phyloP scores from a whole-genome alignment of 2,113 vertebrate genomes.

The Cathartes aura region DNA sequence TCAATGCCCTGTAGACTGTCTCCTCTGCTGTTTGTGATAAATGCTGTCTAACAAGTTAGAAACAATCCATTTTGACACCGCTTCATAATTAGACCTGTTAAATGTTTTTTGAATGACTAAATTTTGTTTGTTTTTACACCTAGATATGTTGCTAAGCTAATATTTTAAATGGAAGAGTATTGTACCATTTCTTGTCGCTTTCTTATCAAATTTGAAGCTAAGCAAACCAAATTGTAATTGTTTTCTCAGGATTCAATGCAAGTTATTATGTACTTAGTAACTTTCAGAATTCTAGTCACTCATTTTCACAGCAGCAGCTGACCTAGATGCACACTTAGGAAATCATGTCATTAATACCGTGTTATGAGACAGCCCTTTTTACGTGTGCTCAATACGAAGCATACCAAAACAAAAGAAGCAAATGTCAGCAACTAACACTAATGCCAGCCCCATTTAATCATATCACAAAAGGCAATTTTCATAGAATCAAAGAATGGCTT shows the following conservation, averaged over 20 bases:
- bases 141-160: constrained; percentile 32
- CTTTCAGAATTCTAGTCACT: constrained; percentile 8
- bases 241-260: constrained; percentile 26
- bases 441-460: background rate
- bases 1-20: constrained; percentile 54
- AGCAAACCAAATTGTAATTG: constrained; percentile 31
- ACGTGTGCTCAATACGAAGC: background rate
- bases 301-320: constrained; percentile 7
- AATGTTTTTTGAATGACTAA: constrained; percentile 41
- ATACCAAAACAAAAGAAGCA: background rate
- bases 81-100: constrained; percentile 71
- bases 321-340: background rate
- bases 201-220: constrained; percentile 25
- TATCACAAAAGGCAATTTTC: background rate
- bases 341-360: background rate
- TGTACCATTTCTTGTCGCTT: background rate
- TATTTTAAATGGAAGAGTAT: constrained; percentile 3
- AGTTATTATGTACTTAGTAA: constrained; percentile 11
- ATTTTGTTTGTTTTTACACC: constrained; percentile 49
- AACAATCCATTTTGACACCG: constrained; percentile 73
- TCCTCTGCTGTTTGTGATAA: constrained; percentile 66
- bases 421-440: background rate
- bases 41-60: constrained; percentile 62
- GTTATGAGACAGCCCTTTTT: background rate
- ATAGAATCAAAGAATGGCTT: rapidly evolving